phyloP scores from a whole-genome alignment of 2,113 vertebrate genomes.

The Otolemur garnettii region DNA sequence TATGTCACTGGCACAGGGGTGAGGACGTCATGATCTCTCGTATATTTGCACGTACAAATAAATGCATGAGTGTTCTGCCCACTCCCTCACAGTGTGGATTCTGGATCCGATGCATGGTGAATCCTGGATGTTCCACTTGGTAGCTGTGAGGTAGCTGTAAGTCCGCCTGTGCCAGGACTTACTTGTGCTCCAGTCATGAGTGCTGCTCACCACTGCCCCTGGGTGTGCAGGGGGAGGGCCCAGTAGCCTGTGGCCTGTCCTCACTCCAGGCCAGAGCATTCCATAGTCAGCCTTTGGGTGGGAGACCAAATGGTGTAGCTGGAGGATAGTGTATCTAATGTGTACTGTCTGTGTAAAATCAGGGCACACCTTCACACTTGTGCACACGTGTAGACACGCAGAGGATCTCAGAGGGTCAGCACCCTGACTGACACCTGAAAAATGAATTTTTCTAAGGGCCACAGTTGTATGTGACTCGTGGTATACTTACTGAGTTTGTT shows the following conservation, averaged over 20 bases:
- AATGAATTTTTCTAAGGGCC: too few species aligned
- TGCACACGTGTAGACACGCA: accelerated
- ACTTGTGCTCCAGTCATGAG: accelerated
- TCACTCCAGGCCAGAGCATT: too few species aligned
- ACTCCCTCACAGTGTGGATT: accelerated
- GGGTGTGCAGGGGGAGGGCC: accelerated
- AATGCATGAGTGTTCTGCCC: accelerated
- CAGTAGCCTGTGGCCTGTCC: accelerated
- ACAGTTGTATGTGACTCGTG: too few species aligned
- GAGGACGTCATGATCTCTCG: accelerated
- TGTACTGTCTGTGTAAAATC: accelerated
- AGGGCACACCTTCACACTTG: accelerated
- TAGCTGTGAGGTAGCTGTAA: accelerated
- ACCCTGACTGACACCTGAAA: too few species aligned
- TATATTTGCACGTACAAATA: accelerated
- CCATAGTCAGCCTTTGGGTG: too few species aligned
- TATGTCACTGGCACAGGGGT: accelerated
- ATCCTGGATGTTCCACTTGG: accelerated
- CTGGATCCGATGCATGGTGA: background rate
- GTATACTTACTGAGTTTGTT: too few species aligned
- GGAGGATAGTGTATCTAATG: accelerated
- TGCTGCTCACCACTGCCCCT: accelerated
- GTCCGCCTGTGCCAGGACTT: background rate
- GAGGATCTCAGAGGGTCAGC: accelerated
- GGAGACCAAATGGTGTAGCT: background rate